These are phyloP conservation scores for Mythimna albipuncta DNA, from an alignment of 2,888 invertebrate species.

Conservation along the genomic window DNA sequence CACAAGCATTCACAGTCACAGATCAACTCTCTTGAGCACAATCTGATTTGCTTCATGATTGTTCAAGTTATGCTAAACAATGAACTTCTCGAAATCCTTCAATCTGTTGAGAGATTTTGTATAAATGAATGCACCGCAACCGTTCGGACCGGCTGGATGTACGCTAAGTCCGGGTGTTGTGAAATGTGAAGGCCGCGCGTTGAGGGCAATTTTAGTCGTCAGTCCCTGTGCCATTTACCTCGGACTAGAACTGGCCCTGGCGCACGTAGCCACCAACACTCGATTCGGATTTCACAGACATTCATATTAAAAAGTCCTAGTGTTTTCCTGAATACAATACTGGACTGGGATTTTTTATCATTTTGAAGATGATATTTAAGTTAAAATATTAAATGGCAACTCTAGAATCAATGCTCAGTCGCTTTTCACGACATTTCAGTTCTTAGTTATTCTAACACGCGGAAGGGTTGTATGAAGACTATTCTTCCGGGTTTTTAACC, in stretches of 20 bases:
- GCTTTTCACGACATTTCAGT: constrained; percentile 58
- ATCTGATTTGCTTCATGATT: constrained; percentile 24
- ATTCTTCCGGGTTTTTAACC: constrained; percentile 77
- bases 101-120: constrained; percentile 67
- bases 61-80: constrained; percentile 56
- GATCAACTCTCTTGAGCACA: constrained; percentile 16
- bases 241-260: constrained; percentile 61
- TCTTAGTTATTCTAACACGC: constrained; percentile 53
- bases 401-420: constrained; percentile 5
- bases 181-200: constrained; percentile 88
- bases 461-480: constrained; percentile 64
- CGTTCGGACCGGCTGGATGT: constrained; percentile 81
- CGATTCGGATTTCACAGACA: constrained; percentile 56
- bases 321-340: constrained; percentile 15
- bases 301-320: constrained; percentile 21
- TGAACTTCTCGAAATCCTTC: constrained; percentile 61
- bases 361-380: constrained; percentile 8
- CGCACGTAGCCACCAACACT: constrained; percentile 46
- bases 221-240: constrained; percentile 88
- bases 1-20: constrained; percentile 20
- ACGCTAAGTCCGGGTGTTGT: constrained; percentile 89
- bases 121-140: constrained; percentile 72
- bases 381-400: not conserved
- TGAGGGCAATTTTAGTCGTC: constrained; percentile 84
- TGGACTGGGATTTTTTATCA: constrained; percentile 4